Percentiles rank a stretch among this genome's conserved stretches.
Evolutionary conservation across 2,888 invertebrate species (phyloP).

Genomic region (Amphipoea lucens): DNA sequence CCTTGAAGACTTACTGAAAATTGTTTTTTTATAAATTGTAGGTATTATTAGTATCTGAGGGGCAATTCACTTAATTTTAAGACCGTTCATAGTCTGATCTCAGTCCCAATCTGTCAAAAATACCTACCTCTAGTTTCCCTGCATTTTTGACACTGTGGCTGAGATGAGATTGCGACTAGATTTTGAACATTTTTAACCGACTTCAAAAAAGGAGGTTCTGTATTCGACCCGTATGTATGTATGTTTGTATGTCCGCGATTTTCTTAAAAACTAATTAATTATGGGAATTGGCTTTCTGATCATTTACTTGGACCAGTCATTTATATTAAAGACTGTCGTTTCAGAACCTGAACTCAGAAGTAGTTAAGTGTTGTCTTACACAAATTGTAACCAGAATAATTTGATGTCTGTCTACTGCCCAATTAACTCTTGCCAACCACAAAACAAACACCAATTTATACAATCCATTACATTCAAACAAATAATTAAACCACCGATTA

Average conservation of each 20-base stretch:
- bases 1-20: too few relatives aligned
- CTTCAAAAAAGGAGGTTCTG: too few relatives aligned
- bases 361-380: neutral
- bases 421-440: neutral
- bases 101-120: neutral
- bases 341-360: neutral
- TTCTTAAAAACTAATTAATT: too few relatives aligned
- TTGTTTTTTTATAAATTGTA: too few relatives aligned
- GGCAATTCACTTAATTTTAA: neutral
- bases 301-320: neutral
- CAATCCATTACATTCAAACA: slow-evolving; percentile 5
- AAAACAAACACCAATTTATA: slow-evolving; percentile 5
- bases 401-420: neutral
- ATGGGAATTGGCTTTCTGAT: neutral
- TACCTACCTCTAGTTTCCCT: neutral
- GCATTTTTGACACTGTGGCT: neutral
- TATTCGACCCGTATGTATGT: too few relatives aligned
- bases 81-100: neutral
- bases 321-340: neutral
- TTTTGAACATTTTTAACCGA: neutral
- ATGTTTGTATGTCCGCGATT: too few relatives aligned
- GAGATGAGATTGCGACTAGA: neutral
- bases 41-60: neutral
- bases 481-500: slow-evolving; percentile 50
- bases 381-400: neutral